Conservation (phyloP, 2,797 vertebrate genomes). For the Cercopithecus hamlyni region DNA sequence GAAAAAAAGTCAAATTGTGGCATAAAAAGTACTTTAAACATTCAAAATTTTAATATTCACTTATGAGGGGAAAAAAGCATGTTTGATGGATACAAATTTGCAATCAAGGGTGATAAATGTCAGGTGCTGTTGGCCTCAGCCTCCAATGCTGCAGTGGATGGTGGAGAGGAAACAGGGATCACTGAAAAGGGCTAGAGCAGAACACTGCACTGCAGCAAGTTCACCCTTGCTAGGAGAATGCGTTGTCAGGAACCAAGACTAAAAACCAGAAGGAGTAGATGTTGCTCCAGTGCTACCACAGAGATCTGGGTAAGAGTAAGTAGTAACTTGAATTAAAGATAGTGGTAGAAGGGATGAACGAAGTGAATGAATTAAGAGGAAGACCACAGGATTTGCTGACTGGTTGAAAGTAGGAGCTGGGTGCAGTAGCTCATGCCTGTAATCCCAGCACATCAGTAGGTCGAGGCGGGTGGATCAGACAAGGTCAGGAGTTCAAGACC, state of each 20-base stretch:
- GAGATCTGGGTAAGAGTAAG: neutral
- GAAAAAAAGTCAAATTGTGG: neutral
- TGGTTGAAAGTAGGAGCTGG: neutral
- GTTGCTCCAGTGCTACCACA: neutral
- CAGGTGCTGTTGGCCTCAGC: neutral
- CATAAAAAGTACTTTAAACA: neutral
- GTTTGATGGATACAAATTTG: neutral
- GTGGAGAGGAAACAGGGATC: neutral
- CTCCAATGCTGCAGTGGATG: neutral
- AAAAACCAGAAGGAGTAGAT: neutral
- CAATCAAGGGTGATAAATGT: neutral
- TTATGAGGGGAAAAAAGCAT: neutral
- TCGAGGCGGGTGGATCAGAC: neutral
- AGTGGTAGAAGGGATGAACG: neutral
- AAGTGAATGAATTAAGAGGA: neutral
- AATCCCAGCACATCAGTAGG: neutral
- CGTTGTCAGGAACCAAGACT: neutral
- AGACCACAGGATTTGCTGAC: neutral
- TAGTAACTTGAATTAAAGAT: neutral
- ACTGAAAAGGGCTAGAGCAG: no score
- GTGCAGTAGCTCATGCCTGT: neutral
- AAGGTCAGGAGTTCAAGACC: neutral
- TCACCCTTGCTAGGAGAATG: neutral
- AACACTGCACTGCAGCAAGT: neutral
- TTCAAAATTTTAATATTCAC: neutral